Evolutionary conservation across 2,113 vertebrate genomes (phyloP).

Genomic region (Corythaixoides concolor): DNA sequence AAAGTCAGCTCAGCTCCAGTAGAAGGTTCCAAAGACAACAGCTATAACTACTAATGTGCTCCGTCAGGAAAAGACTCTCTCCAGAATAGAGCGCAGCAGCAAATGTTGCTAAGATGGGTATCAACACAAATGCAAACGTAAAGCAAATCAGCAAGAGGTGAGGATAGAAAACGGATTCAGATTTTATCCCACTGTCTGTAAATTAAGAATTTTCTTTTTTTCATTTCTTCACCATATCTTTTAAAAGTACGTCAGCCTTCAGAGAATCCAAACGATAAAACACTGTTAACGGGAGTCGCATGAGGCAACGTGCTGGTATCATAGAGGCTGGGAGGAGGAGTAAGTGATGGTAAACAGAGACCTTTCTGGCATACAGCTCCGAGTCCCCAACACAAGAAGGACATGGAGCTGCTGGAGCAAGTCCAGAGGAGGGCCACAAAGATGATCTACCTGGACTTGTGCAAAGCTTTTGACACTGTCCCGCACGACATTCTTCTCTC

Average conservation of each 20-base stretch:
- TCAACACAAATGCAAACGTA: neutral
- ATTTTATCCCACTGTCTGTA: neutral
- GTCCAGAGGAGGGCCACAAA: too few species aligned
- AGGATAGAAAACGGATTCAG: too few species aligned
- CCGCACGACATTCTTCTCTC: too few species aligned
- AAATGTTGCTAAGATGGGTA: neutral
- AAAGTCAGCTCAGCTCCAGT: neutral
- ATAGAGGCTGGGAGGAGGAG: neutral
- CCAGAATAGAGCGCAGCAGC: neutral
- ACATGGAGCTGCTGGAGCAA: too few species aligned
- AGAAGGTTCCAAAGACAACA: neutral
- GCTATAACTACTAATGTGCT: neutral
- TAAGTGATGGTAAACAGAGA: neutral
- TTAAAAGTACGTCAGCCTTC: neutral
- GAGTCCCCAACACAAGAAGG: too few species aligned
- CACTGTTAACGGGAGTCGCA: neutral
- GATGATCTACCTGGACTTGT: too few species aligned
- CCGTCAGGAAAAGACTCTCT: neutral
- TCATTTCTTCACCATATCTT: neutral
- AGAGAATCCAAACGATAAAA: neutral
- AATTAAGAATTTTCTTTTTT: neutral
- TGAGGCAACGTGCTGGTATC: neutral
- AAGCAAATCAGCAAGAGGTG: neutral
- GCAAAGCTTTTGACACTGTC: too few species aligned
- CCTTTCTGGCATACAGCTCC: neutral